A percentile compares a stretch with the other conserved stretches of the same genome.
Evolutionary conservation across 2,888 invertebrate genomes (phyloP).

Genomic region (Chelonus formosanus): DNA sequence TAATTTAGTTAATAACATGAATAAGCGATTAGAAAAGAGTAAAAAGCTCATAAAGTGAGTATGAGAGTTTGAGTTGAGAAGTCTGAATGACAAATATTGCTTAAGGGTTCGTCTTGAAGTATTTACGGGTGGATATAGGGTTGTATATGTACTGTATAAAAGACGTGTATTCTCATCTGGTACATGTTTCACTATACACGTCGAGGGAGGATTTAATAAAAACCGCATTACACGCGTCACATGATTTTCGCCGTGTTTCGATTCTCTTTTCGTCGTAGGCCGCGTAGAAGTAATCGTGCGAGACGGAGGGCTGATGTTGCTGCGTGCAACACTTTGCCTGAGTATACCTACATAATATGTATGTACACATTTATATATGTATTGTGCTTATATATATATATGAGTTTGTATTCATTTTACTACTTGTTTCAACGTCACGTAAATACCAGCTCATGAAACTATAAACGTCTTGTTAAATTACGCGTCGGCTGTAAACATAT

Average conservation of each 20-base stretch:
- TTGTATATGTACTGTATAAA: constrained; percentile 11
- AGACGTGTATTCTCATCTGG: constrained; percentile 4
- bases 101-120: constrained; percentile 8
- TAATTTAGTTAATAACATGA: constrained; percentile 8
- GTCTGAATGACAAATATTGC: constrained; percentile 28
- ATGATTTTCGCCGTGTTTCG: constrained; percentile 53
- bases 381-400: neutral
- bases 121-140: constrained; percentile 2
- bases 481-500: constrained; percentile 11
- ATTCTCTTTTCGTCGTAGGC: constrained; percentile 35
- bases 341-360: neutral
- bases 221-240: constrained; percentile 60
- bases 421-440: constrained; percentile 24
- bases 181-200: neutral
- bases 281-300: constrained; percentile 33
- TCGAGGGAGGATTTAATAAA: constrained; percentile 53
- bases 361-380: neutral
- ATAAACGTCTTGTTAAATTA: constrained; percentile 30
- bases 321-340: constrained; percentile 11
- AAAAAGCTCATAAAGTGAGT: neutral
- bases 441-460: constrained; percentile 30
- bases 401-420: constrained; percentile 3
- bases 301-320: constrained; percentile 25
- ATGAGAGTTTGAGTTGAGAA: neutral
- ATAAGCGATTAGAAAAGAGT: neutral